Evolutionary conservation across 2,113 vertebrate genomes (phyloP), one percentile per base, ranked within the genome.

Genomic region (Excalfactoria chinensis): DNA sequence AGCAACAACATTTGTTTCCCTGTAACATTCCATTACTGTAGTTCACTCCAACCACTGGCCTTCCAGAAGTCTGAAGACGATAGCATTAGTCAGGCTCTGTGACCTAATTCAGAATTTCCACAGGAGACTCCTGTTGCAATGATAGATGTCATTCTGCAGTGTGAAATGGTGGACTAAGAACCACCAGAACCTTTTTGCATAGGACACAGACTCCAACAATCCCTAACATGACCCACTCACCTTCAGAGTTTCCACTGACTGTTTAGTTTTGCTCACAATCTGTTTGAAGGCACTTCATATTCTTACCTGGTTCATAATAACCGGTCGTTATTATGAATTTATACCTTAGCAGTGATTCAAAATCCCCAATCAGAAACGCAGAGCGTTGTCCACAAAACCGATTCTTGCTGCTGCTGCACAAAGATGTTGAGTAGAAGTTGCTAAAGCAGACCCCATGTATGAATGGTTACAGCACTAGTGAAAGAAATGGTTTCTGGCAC

Each of bases 1-100:
- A 74, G 53, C 59, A 76, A 83, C 87, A 90, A 84, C 60, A 13
- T 89, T 93, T 90, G 74, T 84, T 85, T 79, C 86, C 71, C 84
- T 79, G 71, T 41, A 43, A 35, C 71, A 64, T 92, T 92, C 91
- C 91, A 40, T 46, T 89, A 4, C 28, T 43, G 28, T 43, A 40
- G 63, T 83, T 92, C 91, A 91, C 68, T 56, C 63, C 5, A 2
- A 70, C 81, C 74, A 35, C 49, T 28, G 2, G 55, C 74, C 60
- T 89, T 82, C 55, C 78, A 83, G 59, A 79, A 86, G 49, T 4
- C 70, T 79, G 73, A 73, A 53, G 91, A 82, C 41, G 86, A 85
- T 59, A 75, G 77, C 58, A n/a, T 84, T 84, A 87, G 69, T 77
- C 87, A 88, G n/a, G 32, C 37, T 69, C 79, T 43, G 3, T n/a